Evolutionary conservation across 2,888 invertebrate genomes (phyloP), one percentile per base, ranked within the genome.

Genomic region (Cataglyphis albicans): DNA sequence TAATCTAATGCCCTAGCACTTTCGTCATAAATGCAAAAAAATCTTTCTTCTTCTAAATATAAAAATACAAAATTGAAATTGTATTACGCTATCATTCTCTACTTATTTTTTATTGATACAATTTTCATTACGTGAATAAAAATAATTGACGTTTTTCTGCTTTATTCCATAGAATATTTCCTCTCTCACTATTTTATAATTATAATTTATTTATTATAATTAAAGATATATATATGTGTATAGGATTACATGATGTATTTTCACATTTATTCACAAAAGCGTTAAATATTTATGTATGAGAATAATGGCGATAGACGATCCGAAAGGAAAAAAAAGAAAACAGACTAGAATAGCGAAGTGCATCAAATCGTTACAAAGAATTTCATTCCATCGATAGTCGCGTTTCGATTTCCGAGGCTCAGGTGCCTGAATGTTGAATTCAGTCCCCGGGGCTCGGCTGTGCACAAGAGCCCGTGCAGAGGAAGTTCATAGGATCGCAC

Each of bases 321-420:
- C 81, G 25, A 41, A 35, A 6, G 35, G 35, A 5, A 32, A 38
- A 72, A 65, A 82, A 67, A 44, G n/a, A 12, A 68, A 55, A 68
- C 41, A 32, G 44, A 25, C 65, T 25, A 38, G 63, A 81, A 61
- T 55, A 35, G 52, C 65, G 18, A 68, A 57, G 52, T 32, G 55
- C 59, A 68, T 59, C 75, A 64, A 80, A 44, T 6, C 59, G 78
- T 67, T 48, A 59, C 65, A 57, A 70, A 81, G 83, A 80, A 83
- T 83, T 84, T 82, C 68, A 83, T 88, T 88, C 82, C 68, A 70
- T 7, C 80, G 83, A 83, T 80, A 83, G 86, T 82, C 88, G 78
- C 61, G 73, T 83, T 86, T 85, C 81, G 84, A 87, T 88, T 88
- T 88, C 80, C 87, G 85, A 72, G 84, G 64, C 87, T 84, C 84